These are phyloP conservation scores for Hippasteria phrygiana DNA, from an alignment of 53 echinoderm and acorn worm genomes.

Conservation along the genomic window DNA sequence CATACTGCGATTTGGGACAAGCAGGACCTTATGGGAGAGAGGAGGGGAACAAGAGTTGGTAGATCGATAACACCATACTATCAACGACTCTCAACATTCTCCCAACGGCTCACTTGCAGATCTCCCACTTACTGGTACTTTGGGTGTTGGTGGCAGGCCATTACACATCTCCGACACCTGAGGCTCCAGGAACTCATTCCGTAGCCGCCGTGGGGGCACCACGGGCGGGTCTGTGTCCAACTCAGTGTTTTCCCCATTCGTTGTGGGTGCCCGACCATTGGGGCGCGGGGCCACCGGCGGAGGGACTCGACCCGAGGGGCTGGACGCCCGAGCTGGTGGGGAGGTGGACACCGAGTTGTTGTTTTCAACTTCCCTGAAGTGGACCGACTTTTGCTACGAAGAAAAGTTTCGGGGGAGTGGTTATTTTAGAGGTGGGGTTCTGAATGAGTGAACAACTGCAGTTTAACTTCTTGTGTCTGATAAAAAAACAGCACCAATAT, in stretches of 20 bases:
- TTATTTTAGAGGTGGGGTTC: background rate
- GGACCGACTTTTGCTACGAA: constrained; percentile 71
- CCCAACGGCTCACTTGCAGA: background rate
- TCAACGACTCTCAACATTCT: too few relatives aligned
- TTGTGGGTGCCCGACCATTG: constrained; percentile 90
- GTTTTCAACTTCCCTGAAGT: constrained; percentile 68
- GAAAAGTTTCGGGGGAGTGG: background rate
- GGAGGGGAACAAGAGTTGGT: too few relatives aligned
- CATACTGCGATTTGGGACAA: too few relatives aligned
- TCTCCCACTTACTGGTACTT: constrained; percentile 86
- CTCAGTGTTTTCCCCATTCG: constrained; percentile 90
- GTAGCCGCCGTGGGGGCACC: constrained; percentile 92
- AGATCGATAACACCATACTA: too few relatives aligned
- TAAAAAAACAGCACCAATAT: too few relatives aligned
- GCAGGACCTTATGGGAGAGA: too few relatives aligned
- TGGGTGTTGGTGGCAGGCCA: constrained; percentile 94
- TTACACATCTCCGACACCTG: constrained; percentile 69
- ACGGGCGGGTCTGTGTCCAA: constrained; percentile 75
- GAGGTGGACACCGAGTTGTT: constrained; percentile 62
- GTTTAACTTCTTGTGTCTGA: background rate
- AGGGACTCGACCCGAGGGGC: constrained; percentile 61
- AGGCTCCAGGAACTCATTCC: constrained; percentile 86
- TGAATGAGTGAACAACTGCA: background rate
- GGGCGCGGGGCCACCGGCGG: constrained; percentile 75
- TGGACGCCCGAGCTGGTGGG: constrained; percentile 30